Base-by-base conservation (phyloP, 2,113 vertebrate species). In the Lynx canadensis region DNA sequence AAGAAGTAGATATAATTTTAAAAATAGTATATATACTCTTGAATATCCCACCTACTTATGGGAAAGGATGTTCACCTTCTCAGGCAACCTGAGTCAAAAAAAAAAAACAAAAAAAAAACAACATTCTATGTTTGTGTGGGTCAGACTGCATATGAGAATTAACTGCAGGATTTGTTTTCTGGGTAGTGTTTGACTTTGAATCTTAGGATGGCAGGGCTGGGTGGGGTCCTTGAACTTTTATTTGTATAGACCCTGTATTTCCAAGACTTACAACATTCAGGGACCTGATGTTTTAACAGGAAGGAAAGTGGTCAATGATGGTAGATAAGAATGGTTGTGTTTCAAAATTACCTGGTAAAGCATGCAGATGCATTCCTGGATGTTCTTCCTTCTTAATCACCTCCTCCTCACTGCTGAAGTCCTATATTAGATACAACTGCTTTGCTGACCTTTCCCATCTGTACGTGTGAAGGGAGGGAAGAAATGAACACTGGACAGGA, bases 201-300 rank as follows among this genome's bases (percentile, higher is more conserved):
- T 84, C 98, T 98, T 80, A 98, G 97, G 11, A 97, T 97, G 95
- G 97, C 98, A 96, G 98, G 97, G 95, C 97, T 98, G 48, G 96
- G 98, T 29, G 96, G 94, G 97, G 80, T 94, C 95, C 97, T 82
- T 98, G 98, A 95, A 95, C 96, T 98, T 99, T 99, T 96, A 98
- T 97, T 71, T 98, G 84, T 12, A 98, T 78, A 68, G 97, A 98
- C 50, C 97, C 89, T 95, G 94, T 97, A 85, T 92, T 98, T 98
- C 98, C 38, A 21, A 98, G 97, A 98, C 98, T 99, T 98, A 98
- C 97, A 96, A 98, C 97, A 95, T 89, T 98, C 81, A 99, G 98
- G 95, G 98, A 98, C 92, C 98, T 98, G 94, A 3, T 96, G 94
- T 96, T 98, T 98, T 97, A 96, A 52, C 8, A 29, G 57, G 65